Evolutionary conservation across 2,888 invertebrate genomes (phyloP).

Genomic region (Agrypnus murinus): DNA sequence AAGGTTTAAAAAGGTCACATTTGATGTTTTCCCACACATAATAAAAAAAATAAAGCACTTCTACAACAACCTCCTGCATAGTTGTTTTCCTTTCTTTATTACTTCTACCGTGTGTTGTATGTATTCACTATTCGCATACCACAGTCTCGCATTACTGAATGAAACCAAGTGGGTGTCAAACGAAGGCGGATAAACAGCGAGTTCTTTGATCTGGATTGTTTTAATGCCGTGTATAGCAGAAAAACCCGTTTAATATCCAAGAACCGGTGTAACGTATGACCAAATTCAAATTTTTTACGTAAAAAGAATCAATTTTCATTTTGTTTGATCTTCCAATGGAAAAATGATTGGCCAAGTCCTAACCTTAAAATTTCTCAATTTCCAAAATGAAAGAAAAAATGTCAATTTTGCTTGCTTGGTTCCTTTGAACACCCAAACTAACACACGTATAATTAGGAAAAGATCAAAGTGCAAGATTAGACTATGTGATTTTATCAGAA

Average conservation of each 20-base stretch:
- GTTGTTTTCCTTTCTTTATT: background rate
- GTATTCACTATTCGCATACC: background rate
- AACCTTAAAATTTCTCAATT: too few species aligned
- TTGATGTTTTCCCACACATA: too few species aligned
- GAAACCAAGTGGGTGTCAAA: slow-evolving; percentile 31
- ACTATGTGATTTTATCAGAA: too few species aligned
- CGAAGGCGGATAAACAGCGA: slow-evolving; percentile 30
- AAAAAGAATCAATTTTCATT: background rate
- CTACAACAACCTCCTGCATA: background rate
- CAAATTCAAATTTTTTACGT: slow-evolving; percentile 37
- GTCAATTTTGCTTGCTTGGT: too few species aligned
- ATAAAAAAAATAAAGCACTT: too few species aligned
- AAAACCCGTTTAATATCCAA: slow-evolving; percentile 31
- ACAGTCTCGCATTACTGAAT: slow-evolving; percentile 13
- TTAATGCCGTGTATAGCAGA: slow-evolving; percentile 22
- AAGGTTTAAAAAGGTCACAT: too few species aligned
- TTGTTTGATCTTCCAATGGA: background rate
- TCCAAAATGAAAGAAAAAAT: too few species aligned
- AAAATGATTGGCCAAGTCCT: too few species aligned
- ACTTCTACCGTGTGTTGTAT: background rate
- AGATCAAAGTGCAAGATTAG: too few species aligned
- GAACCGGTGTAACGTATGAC: slow-evolving; percentile 38
- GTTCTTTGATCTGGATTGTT: slow-evolving; percentile 28
- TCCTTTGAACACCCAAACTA: too few species aligned
- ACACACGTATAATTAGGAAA: too few species aligned